A percentile compares a stretch with the other conserved stretches of the same genome.
These are phyloP conservation scores for Ibycter americanus DNA, from an alignment of 2,797 vertebrate genomes.

Conservation along the genomic window DNA sequence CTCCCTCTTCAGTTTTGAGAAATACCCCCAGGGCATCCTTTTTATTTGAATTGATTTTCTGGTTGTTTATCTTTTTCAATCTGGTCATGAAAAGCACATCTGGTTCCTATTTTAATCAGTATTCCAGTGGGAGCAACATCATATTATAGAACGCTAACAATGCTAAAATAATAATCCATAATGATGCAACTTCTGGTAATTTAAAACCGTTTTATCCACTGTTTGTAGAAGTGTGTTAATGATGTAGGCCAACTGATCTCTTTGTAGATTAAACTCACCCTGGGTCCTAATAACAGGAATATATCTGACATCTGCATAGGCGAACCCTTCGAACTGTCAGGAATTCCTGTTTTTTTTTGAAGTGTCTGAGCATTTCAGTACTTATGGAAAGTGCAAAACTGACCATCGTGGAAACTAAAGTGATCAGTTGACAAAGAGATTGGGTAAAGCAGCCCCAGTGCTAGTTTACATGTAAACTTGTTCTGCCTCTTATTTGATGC, in stretches of 20 bases:
- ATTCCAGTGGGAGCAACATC: constrained; percentile 77
- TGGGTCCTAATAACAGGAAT: constrained; percentile 33
- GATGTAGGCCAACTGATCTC: constrained; percentile 64
- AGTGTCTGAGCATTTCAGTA: neutral
- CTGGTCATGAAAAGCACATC: constrained; percentile 78
- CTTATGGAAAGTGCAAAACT: neutral
- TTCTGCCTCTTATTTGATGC: neutral
- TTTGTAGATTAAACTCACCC: constrained; percentile 55
- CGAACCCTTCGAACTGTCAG: neutral
- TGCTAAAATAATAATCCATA: constrained; percentile 79
- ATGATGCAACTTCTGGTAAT: constrained; percentile 79
- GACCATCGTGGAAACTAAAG: neutral
- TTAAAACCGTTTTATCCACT: constrained; percentile 74
- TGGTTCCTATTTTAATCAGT: constrained; percentile 82
- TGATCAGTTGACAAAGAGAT: neutral
- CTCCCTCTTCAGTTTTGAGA: constrained; percentile 50
- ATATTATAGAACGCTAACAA: constrained; percentile 79
- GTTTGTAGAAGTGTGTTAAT: constrained; percentile 74
- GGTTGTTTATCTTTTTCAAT: constrained; percentile 77
- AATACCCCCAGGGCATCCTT: constrained; percentile 60
- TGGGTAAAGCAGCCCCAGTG: neutral
- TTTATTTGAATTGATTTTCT: constrained; percentile 78
- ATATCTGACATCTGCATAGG: neutral
- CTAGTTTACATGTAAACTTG: neutral
- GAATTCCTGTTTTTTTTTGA: neutral